Conservation (phyloP, 1,140 invertebrate species). For the Stegodyphus mimosarum region DNA sequence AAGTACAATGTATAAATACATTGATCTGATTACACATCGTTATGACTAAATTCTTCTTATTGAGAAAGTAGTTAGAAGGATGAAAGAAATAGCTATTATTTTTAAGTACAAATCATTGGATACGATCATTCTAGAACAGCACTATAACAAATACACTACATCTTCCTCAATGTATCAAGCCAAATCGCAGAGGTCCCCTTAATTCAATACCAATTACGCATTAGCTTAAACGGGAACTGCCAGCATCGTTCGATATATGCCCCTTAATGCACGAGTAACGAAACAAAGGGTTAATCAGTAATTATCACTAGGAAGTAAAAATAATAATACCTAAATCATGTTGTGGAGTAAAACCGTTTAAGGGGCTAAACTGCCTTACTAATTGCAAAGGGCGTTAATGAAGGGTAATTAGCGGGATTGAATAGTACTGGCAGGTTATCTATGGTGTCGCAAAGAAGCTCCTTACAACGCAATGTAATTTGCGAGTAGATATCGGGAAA, state of each 20-base stretch:
- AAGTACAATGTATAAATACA: no score
- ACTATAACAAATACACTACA: no score
- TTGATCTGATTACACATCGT: no score
- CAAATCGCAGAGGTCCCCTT: neutral
- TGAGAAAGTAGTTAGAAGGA: no score
- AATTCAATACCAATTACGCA: neutral
- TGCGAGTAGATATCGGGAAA: neutral
- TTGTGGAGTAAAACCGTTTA: constrained; percentile 11
- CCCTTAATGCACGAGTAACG: neutral
- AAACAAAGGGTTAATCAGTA: constrained; percentile 41
- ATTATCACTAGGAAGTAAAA: constrained; percentile 11
- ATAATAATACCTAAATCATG: constrained; percentile 29
- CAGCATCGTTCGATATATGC: neutral
- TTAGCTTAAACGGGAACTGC: no score
- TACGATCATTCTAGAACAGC: no score
- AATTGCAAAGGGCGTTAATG: constrained; percentile 37
- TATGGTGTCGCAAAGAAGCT: neutral
- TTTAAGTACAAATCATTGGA: no score
- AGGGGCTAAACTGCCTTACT: neutral
- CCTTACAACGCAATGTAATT: neutral
- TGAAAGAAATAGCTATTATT: no score
- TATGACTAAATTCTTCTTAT: no score
- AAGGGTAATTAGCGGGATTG: constrained; percentile 49
- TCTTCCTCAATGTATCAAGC: no score
- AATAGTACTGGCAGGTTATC: neutral